Evolutionary conservation across 2,888 invertebrate genomes (phyloP), one percentile per base, ranked within the genome.

Genomic region (Spilarctia lutea): DNA sequence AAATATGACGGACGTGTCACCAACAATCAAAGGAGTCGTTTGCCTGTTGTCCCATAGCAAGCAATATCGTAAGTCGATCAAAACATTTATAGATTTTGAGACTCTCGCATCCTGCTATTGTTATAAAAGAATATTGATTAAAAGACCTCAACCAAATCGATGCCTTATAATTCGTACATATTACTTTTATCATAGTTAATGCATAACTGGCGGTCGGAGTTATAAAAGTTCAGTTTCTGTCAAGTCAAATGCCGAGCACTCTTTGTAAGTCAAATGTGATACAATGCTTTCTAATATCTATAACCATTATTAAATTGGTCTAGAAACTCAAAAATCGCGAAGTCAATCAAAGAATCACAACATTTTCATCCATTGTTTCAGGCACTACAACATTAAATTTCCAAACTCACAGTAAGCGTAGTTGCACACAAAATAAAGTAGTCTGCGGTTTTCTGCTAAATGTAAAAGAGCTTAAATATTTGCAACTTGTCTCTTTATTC

Each of bases 401-500:
- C 45, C 27, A 73, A 63, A 68, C 68, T n/a, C 73, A 27, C 35
- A 63, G 68, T 24, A 52, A 20, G 24, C 24, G 52, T 56, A 68
- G 71, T 20, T n/a, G 8, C 60, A 3, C 7, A 27, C 10, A 68
- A 73, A 74, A 71, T 60, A 68, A 79, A 68, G 45, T 72, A 72
- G 75, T 77, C 73, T 79, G 72, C 71, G 73, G 76, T 42, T 56
- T 39, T 67, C 35, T 65, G 18, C 72, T 74, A 75, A 79, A 78
- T 75, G 76, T 81, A 81, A 27, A 71, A 65, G 30, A 68, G 48
- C 65, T 65, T 60, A 71, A 80, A 76, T 71, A 56, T 71, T 81
- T 67, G 27, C 74, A 68, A 74, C 72, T 80, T 74, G 66, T 71
- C n/a, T 71, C 67, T 69, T 74, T 52, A 79, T 74, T 81, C 75